Percentiles rank a stretch among this genome's conserved stretches.
phyloP scores from a whole-genome alignment of 2,888 invertebrate species.

The Lysandra bellargus region DNA sequence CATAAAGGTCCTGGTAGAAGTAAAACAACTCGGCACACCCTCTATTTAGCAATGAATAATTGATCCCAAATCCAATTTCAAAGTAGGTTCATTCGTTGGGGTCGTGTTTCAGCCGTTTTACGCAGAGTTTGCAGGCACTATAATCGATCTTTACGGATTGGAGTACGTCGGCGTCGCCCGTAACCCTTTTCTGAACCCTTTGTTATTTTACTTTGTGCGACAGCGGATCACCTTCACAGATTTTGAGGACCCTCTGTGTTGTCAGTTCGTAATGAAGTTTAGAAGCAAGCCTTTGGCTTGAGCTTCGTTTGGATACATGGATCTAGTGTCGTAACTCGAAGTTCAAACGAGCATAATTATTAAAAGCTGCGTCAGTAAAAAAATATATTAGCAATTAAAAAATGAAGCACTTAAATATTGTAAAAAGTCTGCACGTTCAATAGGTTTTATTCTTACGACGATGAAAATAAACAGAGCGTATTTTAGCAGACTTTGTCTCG shows the following conservation, averaged over 20 bases:
- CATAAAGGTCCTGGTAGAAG: no score
- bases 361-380: neutral
- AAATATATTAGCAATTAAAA: neutral
- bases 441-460: conserved; percentile 1
- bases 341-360: neutral
- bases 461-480: conserved; percentile 26
- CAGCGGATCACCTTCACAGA: conserved; percentile 12
- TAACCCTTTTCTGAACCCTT: conserved; percentile 13
- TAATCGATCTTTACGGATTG: conserved; percentile 21
- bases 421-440: neutral
- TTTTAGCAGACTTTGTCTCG: conserved; percentile 29
- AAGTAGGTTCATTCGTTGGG: neutral
- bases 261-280: conserved; percentile 14
- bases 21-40: neutral
- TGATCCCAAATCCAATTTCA: conserved; percentile 15
- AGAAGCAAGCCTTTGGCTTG: neutral
- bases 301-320: neutral
- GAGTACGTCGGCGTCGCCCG: conserved; percentile 6
- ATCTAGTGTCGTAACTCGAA: neutral
- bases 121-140: conserved; percentile 19
- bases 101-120: conserved; percentile 4
- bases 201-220: conserved; percentile 18
- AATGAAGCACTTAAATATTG: neutral
- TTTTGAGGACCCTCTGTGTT: neutral
- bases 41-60: conserved; percentile 7